Base-by-base conservation (phyloP, 2,888 invertebrate genomes). In the Escarpia spicata region DNA sequence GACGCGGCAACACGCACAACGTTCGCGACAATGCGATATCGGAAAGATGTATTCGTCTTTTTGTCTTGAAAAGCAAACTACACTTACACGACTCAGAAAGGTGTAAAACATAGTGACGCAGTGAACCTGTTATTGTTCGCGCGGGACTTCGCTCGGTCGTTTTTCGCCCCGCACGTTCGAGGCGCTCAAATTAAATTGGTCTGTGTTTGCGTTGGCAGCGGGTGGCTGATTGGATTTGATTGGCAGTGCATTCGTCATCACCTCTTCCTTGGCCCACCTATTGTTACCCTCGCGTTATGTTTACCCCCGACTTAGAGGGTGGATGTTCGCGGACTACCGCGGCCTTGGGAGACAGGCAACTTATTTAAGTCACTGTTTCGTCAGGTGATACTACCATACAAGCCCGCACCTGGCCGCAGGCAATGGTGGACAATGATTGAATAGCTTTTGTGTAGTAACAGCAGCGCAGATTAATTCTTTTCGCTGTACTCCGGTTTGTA, bases 31-130 rank as follows among this genome's bases (percentile, higher is more conserved):
- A 75, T 26, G 75, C n/a, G 6, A 75, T n/a, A 75, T 75, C 75
- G 26, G 75, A 26, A 75, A 75, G 75, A 75, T 75, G 75, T 75
- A 75, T 75, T 75, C 75, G 75, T 75, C 52, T 75, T 75, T 75
- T 19, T 75, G 75, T 75, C n/a, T 75, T 26, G 19, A 4, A 75
- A 75, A 75, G 75, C 75, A 75, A 26, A 4, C 75, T 26, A 26
- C 26, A 52, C n/a, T 75, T 75, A 75, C 75, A n/a, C 60, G 75
- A n/a, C 52, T 12, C 12, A 9, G 12, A 52, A 9, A 52, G 52
- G 52, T 75, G n/a, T 75, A 75, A 75, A 75, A 15, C 26, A 75
- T 6, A 75, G 75, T 26, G 26, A n/a, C 75, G 4, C n/a, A 15
- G 19, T 6, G 75, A 75, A 75, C 75, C 75, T 6, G 75, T 0